Percentiles rank a stretch among this genome's conserved stretches.
Evolutionary conservation across 2,113 vertebrate genomes (phyloP).

Genomic region (Perca fluviatilis): DNA sequence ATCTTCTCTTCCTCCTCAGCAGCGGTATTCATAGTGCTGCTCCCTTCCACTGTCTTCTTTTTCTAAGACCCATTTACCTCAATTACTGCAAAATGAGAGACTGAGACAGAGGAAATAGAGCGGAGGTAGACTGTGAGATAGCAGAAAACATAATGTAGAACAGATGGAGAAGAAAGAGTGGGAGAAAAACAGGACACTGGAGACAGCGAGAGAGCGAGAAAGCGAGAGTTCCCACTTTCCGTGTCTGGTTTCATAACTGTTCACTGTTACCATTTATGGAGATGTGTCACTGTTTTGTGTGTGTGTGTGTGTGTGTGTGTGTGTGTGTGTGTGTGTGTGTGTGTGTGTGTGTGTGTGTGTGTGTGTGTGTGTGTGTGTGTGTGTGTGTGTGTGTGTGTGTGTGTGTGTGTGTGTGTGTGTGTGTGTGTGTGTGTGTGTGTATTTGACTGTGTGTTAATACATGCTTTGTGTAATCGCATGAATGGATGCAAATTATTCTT

Average conservation of each 20-base stretch:
- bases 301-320: slow-evolving; percentile 19
- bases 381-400: slow-evolving; percentile 20
- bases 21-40: slow-evolving; percentile 48
- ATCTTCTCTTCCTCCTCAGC: slow-evolving; percentile 66
- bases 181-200: slow-evolving; percentile 59
- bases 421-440: slow-evolving; percentile 32
- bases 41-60: slow-evolving; percentile 36
- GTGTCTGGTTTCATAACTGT: slow-evolving; percentile 69
- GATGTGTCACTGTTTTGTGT: slow-evolving; percentile 61
- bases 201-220: slow-evolving; percentile 39
- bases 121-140: slow-evolving; percentile 54
- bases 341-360: slow-evolving; percentile 20
- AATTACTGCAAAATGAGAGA: slow-evolving; percentile 59
- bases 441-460: slow-evolving; percentile 47
- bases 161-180: slow-evolving; percentile 70
- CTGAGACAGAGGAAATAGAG: slow-evolving; percentile 49
- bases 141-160: slow-evolving; percentile 70
- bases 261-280: slow-evolving; percentile 72
- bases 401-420: slow-evolving; percentile 21
- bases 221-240: slow-evolving; percentile 65
- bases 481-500: slow-evolving; percentile 55
- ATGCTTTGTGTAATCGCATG: slow-evolving; percentile 49
- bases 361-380: slow-evolving; percentile 20
- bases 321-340: slow-evolving; percentile 20
- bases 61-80: slow-evolving; percentile 67